phyloP scores from a whole-genome alignment of 2,888 invertebrate genomes.

The Drosophila subquinaria region DNA sequence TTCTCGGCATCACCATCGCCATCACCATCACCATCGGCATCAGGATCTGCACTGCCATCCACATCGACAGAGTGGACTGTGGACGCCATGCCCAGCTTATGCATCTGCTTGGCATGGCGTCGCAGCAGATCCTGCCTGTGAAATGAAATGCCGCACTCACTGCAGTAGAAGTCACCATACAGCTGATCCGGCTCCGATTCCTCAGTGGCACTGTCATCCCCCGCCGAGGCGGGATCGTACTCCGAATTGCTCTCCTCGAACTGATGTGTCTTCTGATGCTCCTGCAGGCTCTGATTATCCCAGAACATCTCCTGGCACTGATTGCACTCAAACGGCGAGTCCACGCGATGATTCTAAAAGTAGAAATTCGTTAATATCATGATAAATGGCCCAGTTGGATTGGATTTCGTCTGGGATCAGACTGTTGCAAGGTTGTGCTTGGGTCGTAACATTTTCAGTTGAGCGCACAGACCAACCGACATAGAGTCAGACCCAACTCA shows the following conservation, averaged over 20 bases:
- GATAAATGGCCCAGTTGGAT: neutral
- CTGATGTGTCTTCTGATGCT: constrained; percentile 88
- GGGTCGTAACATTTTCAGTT: constrained; percentile 55
- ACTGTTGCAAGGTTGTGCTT: constrained; percentile 47
- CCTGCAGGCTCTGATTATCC: constrained; percentile 88
- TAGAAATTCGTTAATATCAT: neutral
- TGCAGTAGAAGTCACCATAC: constrained; percentile 88
- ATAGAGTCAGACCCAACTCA: constrained; percentile 39
- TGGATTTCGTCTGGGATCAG: constrained; percentile 18
- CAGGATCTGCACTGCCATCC: constrained; percentile 17
- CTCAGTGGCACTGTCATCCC: constrained; percentile 85
- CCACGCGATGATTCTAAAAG: constrained; percentile 90
- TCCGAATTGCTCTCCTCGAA: constrained; percentile 86
- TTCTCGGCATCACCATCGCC: constrained; percentile 62
- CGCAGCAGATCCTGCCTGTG: constrained; percentile 91
- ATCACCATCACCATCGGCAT: constrained; percentile 14
- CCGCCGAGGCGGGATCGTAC: constrained; percentile 84
- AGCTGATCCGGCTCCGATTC: constrained; percentile 87
- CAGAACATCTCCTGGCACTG: constrained; percentile 94
- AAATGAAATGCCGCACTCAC: constrained; percentile 92
- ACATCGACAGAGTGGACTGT: neutral
- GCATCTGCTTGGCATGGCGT: constrained; percentile 88
- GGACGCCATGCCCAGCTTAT: constrained; percentile 49
- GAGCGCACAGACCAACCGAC: constrained; percentile 53
- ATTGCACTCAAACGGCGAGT: constrained; percentile 92